Base-by-base conservation (phyloP, 2,113 vertebrate species). In the Cyprinodon variegatus region DNA sequence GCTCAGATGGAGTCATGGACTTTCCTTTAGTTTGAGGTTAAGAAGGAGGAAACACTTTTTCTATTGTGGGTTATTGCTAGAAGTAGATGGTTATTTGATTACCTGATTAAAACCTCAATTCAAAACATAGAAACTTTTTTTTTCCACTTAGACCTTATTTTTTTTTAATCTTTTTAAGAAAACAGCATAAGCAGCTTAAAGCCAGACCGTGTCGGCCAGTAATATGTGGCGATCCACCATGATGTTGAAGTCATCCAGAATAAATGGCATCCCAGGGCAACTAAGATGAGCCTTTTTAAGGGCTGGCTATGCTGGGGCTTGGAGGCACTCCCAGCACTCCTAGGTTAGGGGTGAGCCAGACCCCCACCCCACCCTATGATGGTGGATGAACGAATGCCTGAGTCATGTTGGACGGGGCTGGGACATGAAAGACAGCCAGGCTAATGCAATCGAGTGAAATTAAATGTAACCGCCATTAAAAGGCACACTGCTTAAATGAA, bases 401-500 rank as follows among this genome's bases (percentile, higher is more conserved):
- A 90, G 87, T 93, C 90, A 91, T 84, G 72, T 82, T 80, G 76
- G 87, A 86, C 79, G 81, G 88, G 85, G 82, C 84, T 66, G 86
- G 77, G 78, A 86, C 86, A 87, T 87, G 88, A 87, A 74, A 76
- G 79, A 50, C 79, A 53, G 77, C 53, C 72, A 6, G 82, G 38
- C 81, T 88, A 89, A 90, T 91, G 87, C 86, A 89, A 90, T 92
- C 73, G 72, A 37, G 39, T 82, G 70, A 86, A 91, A 91, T 90
- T 85, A 64, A 70, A 90, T 92, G 85, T 79, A 75, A 75, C 48
- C 2, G 22, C 78, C 76, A 83, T 85, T 88, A 76, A 84, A 85
- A 88, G 59, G 61, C 76, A 61, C 68, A 65, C 63, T 65, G 39
- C 61, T 81, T 84, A 82, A 70, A 85, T 78, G 39, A 88, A 77